Conservation (phyloP, 2,888 invertebrate genomes). For the Philonicus albiceps region DNA sequence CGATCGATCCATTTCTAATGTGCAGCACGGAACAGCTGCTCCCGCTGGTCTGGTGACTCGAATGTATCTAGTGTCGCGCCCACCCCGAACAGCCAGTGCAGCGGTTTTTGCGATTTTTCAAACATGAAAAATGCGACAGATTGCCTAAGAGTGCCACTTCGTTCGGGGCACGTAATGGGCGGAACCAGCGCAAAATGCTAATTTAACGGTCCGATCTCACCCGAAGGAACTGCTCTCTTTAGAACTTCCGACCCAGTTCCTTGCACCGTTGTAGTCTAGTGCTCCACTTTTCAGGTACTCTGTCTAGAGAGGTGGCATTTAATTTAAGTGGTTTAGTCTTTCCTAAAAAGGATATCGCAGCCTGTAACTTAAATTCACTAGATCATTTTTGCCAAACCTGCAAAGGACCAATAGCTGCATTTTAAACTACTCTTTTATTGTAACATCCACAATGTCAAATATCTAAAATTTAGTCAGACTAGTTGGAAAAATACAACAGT, state of each 20-base stretch:
- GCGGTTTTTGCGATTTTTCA: neutral
- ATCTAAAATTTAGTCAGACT: no score
- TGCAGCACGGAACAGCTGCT: neutral
- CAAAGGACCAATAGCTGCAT: no score
- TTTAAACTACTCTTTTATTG: no score
- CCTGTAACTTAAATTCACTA: neutral
- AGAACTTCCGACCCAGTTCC: neutral
- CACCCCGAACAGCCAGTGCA: neutral
- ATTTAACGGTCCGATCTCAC: neutral
- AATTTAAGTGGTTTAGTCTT: neutral
- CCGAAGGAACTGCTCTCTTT: neutral
- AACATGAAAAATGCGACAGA: neutral
- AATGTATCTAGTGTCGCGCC: neutral
- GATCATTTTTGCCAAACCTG: no score
- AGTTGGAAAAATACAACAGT: no score
- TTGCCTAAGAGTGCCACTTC: neutral
- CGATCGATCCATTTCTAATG: neutral
- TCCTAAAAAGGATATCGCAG: neutral
- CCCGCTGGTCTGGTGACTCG: neutral
- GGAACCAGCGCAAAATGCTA: neutral
- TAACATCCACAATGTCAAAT: no score
- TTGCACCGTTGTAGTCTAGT: neutral
- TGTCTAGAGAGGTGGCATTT: neutral
- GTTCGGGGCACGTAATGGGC: neutral
- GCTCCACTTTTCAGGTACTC: neutral